Evolutionary conservation across 2,797 vertebrate genomes (phyloP), one percentile per base, ranked within the genome.

Genomic region (Allenopithecus nigroviridis): DNA sequence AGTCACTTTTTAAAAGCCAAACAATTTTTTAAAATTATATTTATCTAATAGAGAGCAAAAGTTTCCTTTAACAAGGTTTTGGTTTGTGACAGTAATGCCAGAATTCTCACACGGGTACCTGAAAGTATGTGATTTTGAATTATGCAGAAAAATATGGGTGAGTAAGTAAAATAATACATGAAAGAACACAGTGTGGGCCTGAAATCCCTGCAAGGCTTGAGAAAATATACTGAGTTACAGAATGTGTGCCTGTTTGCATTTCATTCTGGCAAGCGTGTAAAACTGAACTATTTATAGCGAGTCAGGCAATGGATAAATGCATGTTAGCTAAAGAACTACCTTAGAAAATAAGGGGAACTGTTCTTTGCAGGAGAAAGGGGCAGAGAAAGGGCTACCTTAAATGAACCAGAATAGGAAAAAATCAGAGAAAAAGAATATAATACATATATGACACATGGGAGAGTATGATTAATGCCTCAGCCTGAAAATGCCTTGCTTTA

Each of bases 251-350:
- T 91, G 81, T 95, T 94, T 97, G n/a, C 21, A 30, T 97, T 98
- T 98, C 94, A 97, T 64, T 91, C 98, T 95, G 92, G 97, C 98
- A 95, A 50, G 75, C 86, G 41, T 91, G 95, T 97, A 93, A 93
- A 98, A 95, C 70, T 28, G 24, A 96, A 68, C 76, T 98, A 97
- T 98, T 98, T 98, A 96, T 98, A 98, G 81, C 33, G 86, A 97
- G 57, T 61, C 53, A 87, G 64, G 89, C 78, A 89, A 94, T 26
- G 94, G 59, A 92, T 98, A 75, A 95, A 74, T 76, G 72, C 74
- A 94, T 94, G 90, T 80, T 86, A 93, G 96, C 96, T 96, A 79
- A 93, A 95, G 92, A 95, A 80, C 61, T 12, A 97, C 93, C 85
- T 90, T 97, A 12, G 70, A 33, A 98, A 84, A 83, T 90, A 97